phyloP scores from a whole-genome alignment of 2,797 vertebrate species.

The Cuniculus paca region DNA sequence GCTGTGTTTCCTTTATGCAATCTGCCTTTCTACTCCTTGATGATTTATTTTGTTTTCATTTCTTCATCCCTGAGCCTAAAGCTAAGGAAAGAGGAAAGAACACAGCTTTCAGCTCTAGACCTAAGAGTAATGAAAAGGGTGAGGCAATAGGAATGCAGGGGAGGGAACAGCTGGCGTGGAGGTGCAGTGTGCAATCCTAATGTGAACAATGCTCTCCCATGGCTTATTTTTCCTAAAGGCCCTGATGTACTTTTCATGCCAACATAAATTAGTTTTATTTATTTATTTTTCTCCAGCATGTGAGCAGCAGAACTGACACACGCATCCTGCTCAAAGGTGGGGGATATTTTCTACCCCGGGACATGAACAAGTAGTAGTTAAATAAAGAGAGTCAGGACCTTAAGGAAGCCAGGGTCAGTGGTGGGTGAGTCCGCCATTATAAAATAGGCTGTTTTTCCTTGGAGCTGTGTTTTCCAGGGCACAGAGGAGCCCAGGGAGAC shows the following conservation, averaged over 20 bases:
- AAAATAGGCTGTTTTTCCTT: neutral
- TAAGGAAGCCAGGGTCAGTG: neutral
- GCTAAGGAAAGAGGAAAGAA: conserved; percentile 65
- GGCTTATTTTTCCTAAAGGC: neutral
- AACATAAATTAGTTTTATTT: conserved; percentile 36
- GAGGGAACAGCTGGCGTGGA: neutral
- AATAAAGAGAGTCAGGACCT: neutral
- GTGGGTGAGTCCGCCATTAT: neutral
- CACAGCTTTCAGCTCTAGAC: conserved; percentile 9
- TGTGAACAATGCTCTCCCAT: neutral
- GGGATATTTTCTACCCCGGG: rapidly evolving
- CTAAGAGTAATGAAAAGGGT: conserved; percentile 63
- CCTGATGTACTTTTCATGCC: neutral
- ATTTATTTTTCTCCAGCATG: neutral
- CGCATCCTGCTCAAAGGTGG: neutral
- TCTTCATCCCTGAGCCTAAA: conserved; percentile 61
- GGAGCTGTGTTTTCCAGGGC: neutral
- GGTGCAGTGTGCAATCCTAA: neutral
- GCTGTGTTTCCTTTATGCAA: neutral
- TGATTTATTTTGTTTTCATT: conserved; percentile 69
- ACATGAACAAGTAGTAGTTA: neutral
- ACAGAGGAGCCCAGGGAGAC: neutral
- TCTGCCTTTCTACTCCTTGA: neutral
- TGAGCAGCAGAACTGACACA: neutral
- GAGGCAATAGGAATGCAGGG: neutral